A percentile compares a stretch with the other conserved stretches of the same genome.
These are phyloP conservation scores for Loripinus fragilis DNA, from an alignment of 2,888 invertebrate species.

Conservation along the genomic window DNA sequence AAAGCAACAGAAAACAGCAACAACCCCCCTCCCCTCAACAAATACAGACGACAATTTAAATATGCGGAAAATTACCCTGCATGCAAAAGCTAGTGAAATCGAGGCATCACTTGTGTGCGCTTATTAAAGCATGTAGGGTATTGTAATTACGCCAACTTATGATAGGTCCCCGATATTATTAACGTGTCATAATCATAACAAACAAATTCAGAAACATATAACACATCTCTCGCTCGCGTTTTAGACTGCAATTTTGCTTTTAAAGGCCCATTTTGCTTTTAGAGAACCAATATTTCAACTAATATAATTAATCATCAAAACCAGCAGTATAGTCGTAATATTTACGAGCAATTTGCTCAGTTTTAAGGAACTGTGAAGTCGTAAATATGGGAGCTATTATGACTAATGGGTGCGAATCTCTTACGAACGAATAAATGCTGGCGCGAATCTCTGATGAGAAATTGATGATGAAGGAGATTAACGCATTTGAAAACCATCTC, in stretches of 20 bases:
- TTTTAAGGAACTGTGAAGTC: background rate
- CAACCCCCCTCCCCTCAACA: too few relatives aligned
- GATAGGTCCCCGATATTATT: too few relatives aligned
- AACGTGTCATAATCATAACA: too few relatives aligned
- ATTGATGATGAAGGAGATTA: conserved; percentile 43
- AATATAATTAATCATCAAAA: background rate
- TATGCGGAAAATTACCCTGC: too few relatives aligned
- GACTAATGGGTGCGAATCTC: conserved; percentile 14
- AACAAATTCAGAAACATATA: too few relatives aligned
- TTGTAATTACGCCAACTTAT: too few relatives aligned
- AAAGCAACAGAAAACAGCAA: too few relatives aligned
- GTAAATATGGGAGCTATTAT: conserved; percentile 12
- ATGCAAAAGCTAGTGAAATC: too few relatives aligned
- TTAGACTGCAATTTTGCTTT: background rate
- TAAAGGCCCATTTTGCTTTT: background rate
- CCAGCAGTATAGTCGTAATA: background rate
- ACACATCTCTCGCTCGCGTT: too few relatives aligned
- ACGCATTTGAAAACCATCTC: conserved; percentile 27
- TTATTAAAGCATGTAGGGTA: too few relatives aligned
- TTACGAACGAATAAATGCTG: conserved; percentile 14
- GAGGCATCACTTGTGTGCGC: too few relatives aligned
- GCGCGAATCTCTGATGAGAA: conserved; percentile 31
- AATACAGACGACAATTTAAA: too few relatives aligned
- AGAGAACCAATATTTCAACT: background rate
- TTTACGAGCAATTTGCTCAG: conserved; percentile 7